These are phyloP conservation scores for Perithous albicinctus DNA, from an alignment of 2,888 invertebrate genomes.

Conservation along the genomic window DNA sequence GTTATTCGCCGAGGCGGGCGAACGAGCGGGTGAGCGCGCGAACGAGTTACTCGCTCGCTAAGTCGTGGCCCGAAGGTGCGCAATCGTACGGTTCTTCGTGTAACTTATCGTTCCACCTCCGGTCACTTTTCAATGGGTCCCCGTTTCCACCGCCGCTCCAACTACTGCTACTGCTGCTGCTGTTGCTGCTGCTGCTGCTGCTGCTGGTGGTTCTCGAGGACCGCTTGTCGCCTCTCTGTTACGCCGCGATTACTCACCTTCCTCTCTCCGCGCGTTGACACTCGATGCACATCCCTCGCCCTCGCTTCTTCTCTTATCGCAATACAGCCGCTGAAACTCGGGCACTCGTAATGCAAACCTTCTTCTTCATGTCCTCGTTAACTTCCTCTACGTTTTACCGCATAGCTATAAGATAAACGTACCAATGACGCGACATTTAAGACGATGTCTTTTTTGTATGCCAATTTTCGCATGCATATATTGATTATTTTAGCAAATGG, in stretches of 20 bases:
- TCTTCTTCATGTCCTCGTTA: conserved; percentile 4
- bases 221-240: not conserved
- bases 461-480: too few relatives aligned
- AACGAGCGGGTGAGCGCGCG: conserved; percentile 62
- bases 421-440: too few relatives aligned
- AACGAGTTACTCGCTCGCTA: conserved; percentile 69
- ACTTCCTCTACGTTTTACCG: not conserved
- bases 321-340: not conserved
- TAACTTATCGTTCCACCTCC: conserved; percentile 68
- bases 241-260: conserved; percentile 12
- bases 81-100: conserved; percentile 69
- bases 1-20: conserved; percentile 71
- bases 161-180: conserved; percentile 4
- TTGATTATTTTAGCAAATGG: too few relatives aligned
- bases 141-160: conserved; percentile 15
- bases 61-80: conserved; percentile 63
- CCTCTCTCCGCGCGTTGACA: conserved; percentile 10
- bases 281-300: conserved; percentile 13
- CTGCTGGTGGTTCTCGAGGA: conserved; percentile 2
- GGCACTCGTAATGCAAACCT: conserved; percentile 16
- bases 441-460: too few relatives aligned
- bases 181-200: conserved; percentile 10
- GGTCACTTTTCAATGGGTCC: conserved; percentile 67
- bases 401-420: not conserved
- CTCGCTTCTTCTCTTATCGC: not conserved